Percentiles rank a stretch among this genome's conserved stretches.
These are phyloP conservation scores for Thryonomys swinderianus DNA, from an alignment of 2,113 vertebrate species.

Conservation along the genomic window DNA sequence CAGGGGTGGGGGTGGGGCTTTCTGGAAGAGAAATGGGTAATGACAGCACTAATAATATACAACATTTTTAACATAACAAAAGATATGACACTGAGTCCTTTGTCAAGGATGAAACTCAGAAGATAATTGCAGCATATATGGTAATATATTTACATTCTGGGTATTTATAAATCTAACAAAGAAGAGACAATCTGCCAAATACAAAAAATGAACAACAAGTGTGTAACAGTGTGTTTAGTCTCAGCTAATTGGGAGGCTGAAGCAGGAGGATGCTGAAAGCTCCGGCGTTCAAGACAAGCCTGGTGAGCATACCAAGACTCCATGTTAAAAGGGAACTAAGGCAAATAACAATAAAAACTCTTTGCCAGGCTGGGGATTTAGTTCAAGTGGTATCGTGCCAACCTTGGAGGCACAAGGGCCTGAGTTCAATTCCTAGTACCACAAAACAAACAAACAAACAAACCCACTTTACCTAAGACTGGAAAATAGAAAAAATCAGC, in stretches of 20 bases:
- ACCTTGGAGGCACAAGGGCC: too few relatives aligned
- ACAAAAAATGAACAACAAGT: not conserved
- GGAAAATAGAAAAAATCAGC: not conserved
- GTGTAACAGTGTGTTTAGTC: not conserved
- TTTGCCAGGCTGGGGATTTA: too few relatives aligned
- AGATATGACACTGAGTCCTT: not conserved
- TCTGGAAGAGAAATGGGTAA: not conserved
- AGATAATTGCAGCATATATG: not conserved
- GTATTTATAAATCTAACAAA: not conserved
- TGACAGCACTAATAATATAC: not conserved
- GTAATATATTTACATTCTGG: not conserved
- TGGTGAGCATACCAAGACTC: not conserved
- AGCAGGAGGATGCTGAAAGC: not conserved
- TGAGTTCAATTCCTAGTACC: too few relatives aligned
- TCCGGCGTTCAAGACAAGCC: not conserved
- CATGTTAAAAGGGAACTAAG: not conserved
- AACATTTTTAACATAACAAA: not conserved
- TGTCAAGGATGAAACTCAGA: not conserved
- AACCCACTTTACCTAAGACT: not conserved
- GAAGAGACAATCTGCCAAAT: not conserved
- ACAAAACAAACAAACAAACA: too few relatives aligned
- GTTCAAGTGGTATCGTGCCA: too few relatives aligned
- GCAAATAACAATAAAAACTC: not conserved
- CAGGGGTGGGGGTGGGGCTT: not conserved
- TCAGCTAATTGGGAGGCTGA: not conserved